Percentiles rank a stretch among this genome's conserved stretches.
Conservation (phyloP, 2,113 vertebrate genomes). For the Antechinus flavipes region DNA sequence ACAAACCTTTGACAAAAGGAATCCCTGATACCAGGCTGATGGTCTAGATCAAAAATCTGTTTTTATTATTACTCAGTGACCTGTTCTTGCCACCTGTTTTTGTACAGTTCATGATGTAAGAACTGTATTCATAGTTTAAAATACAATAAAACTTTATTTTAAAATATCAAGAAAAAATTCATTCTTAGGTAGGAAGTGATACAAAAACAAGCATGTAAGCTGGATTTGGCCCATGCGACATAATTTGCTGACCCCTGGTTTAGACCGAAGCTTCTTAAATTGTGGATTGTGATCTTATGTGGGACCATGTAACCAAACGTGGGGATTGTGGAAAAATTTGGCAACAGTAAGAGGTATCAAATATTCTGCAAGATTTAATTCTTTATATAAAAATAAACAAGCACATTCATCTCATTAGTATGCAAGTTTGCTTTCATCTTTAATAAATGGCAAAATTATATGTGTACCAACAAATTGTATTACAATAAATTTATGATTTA, state of each 20-base stretch:
- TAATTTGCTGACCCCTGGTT: background rate
- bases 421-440: too few relatives aligned
- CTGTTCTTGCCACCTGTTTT: background rate
- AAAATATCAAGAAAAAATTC: background rate
- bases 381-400: too few relatives aligned
- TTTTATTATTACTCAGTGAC: background rate
- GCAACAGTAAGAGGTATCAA: too few relatives aligned
- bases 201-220: background rate
- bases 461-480: too few relatives aligned
- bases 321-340: too few relatives aligned
- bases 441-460: too few relatives aligned
- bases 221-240: background rate
- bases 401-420: too few relatives aligned
- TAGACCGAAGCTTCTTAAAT: background rate
- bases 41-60: background rate
- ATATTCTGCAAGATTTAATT: too few relatives aligned
- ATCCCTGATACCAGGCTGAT: background rate
- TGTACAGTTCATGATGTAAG: background rate
- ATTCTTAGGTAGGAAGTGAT: background rate
- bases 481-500: too few relatives aligned
- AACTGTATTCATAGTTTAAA: background rate
- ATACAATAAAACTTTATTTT: background rate
- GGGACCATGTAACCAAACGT: too few relatives aligned
- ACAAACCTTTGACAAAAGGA: background rate
- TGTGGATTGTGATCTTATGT: too few relatives aligned